phyloP scores from a whole-genome alignment of 2,888 invertebrate species.

The Euzophera pinguis region DNA sequence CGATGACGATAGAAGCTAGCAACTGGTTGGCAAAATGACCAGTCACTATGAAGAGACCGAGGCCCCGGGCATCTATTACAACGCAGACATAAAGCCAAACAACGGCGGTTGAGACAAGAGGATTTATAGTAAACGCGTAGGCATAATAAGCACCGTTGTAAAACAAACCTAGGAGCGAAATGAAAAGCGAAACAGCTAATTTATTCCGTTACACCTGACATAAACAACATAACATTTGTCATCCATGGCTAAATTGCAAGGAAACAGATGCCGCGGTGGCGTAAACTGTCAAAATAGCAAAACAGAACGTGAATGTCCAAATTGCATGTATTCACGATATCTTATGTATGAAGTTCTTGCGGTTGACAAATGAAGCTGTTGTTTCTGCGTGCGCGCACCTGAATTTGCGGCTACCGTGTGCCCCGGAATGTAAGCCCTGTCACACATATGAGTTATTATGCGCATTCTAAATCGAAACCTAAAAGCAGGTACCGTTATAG shows the following conservation, averaged over 20 bases:
- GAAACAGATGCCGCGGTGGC: conserved; percentile 49
- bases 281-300: conserved; percentile 39
- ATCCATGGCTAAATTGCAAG: conserved; percentile 47
- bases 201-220: conserved; percentile 27
- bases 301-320: conserved; percentile 58
- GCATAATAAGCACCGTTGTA: conserved; percentile 7
- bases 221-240: conserved; percentile 48
- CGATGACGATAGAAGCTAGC: conserved; percentile 46
- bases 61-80: conserved; percentile 10
- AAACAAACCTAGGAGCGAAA: conserved; percentile 19
- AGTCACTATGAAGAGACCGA: conserved; percentile 44
- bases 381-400: conserved; percentile 31
- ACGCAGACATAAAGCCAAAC: conserved; percentile 8
- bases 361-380: conserved; percentile 72
- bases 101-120: conserved; percentile 9
- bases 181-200: conserved; percentile 33
- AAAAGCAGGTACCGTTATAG: conserved; percentile 4
- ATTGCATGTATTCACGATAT: conserved; percentile 59
- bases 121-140: conserved; percentile 6
- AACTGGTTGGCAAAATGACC: conserved; percentile 43
- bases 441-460: conserved; percentile 23
- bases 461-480: conserved; percentile 7
- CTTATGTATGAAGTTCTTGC: conserved; percentile 51
- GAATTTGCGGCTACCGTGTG: conserved; percentile 40
- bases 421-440: conserved; percentile 30